Conservation (phyloP, 53 echinoderm and acorn worm genomes). For the Crossaster papposus region DNA sequence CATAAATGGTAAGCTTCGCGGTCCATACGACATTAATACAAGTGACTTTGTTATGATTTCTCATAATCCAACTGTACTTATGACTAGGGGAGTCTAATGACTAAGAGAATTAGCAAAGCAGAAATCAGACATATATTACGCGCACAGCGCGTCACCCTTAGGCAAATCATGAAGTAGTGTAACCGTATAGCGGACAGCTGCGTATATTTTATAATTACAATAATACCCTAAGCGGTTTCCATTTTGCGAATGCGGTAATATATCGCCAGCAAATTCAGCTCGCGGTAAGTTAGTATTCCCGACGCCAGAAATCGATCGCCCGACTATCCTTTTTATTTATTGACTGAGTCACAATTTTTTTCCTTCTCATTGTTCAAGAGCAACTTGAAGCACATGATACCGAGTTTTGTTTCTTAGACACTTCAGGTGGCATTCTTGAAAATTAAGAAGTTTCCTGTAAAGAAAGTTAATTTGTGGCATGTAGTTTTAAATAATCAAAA, state of each 20-base stretch:
- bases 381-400: neutral
- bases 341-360: constrained; percentile 24
- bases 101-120: constrained; percentile 18
- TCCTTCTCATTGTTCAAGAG: neutral
- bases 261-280: constrained; percentile 19
- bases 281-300: constrained; percentile 2
- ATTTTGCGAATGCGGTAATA: constrained; percentile 26
- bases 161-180: constrained; percentile 12
- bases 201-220: constrained; percentile 41
- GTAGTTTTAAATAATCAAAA: neutral
- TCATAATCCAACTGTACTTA: constrained; percentile 14
- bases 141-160: neutral
- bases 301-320: constrained; percentile 36
- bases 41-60: constrained; percentile 34
- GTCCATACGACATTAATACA: neutral
- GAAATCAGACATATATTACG: constrained; percentile 28
- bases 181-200: constrained; percentile 45
- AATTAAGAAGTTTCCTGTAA: too few species aligned
- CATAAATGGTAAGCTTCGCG: neutral
- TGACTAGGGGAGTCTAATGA: constrained; percentile 19
- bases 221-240: constrained; percentile 36
- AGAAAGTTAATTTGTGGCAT: neutral
- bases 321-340: constrained; percentile 11
- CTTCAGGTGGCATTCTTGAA: neutral
- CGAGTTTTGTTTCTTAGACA: neutral